These are phyloP conservation scores for Ageneiosus marmoratus DNA, from an alignment of 2,113 vertebrate genomes.

Conservation along the genomic window DNA sequence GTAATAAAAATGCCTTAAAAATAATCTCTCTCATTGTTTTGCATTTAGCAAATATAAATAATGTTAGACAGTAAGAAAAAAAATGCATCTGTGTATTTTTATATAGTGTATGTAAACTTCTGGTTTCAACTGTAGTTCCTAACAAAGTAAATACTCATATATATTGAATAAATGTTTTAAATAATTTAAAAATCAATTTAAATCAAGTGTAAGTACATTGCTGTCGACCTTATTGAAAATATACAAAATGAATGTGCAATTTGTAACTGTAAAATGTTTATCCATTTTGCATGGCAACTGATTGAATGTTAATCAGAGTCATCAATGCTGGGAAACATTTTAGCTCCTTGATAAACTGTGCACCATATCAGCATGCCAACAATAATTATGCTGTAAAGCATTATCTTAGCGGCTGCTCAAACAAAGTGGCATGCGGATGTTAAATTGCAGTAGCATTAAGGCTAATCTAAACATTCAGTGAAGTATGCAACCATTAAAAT, in stretches of 20 bases:
- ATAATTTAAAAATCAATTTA: not conserved
- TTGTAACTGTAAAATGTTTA: not conserved
- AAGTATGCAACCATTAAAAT: conserved; percentile 13
- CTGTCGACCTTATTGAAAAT: not conserved
- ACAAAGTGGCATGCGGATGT: conserved; percentile 12
- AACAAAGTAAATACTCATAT: not conserved
- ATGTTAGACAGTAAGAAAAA: too few relatives aligned
- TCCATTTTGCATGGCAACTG: not conserved
- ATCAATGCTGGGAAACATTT: not conserved
- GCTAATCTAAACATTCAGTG: conserved; percentile 10
- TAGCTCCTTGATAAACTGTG: not conserved
- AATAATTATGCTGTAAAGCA: not conserved
- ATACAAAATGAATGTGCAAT: not conserved
- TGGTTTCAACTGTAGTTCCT: too few relatives aligned
- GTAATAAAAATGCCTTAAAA: too few relatives aligned
- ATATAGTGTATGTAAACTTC: not conserved
- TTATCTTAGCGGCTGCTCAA: not conserved
- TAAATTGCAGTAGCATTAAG: not conserved
- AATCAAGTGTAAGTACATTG: not conserved
- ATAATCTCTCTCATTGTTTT: too few relatives aligned
- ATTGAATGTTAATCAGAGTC: not conserved
- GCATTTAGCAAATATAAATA: too few relatives aligned
- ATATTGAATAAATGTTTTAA: not conserved
- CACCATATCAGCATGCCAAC: conserved; percentile 3
- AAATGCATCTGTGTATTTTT: too few relatives aligned